These are phyloP conservation scores for Mormyrops boulengeri DNA, from an alignment of 2,797 vertebrate species.

Conservation along the genomic window DNA sequence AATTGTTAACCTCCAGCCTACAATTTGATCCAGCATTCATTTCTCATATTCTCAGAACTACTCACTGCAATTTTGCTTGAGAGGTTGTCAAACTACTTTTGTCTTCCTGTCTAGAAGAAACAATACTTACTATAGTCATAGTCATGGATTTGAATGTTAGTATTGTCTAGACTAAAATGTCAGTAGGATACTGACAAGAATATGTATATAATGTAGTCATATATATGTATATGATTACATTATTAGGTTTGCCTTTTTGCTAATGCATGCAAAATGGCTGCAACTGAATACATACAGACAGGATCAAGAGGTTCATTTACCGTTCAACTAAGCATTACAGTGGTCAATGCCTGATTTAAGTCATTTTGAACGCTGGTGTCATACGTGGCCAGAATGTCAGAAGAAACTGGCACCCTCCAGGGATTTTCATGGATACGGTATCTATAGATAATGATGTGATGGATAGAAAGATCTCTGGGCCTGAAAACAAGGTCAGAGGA, in stretches of 20 bases:
- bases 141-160: neutral
- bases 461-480: too few relatives aligned
- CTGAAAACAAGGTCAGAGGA: too few relatives aligned
- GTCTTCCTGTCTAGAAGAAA: constrained; percentile 2
- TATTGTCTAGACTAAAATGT: neutral
- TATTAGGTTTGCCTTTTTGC: neutral
- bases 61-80: neutral
- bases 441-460: too few relatives aligned
- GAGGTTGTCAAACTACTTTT: constrained; percentile 13
- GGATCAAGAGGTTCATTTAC: neutral
- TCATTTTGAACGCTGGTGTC: neutral
- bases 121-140: neutral
- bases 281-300: neutral
- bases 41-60: neutral
- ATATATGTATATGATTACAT: neutral
- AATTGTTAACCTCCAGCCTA: neutral
- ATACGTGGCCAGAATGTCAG: neutral
- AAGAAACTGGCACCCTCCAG: neutral
- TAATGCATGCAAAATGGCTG: neutral
- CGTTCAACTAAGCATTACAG: neutral
- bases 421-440: too few relatives aligned
- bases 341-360: neutral
- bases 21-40: neutral
- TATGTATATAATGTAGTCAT: neutral
- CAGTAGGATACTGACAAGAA: neutral